phyloP scores from a whole-genome alignment of 2,797 vertebrate genomes.

The Cynodonichthys magdalenae region DNA sequence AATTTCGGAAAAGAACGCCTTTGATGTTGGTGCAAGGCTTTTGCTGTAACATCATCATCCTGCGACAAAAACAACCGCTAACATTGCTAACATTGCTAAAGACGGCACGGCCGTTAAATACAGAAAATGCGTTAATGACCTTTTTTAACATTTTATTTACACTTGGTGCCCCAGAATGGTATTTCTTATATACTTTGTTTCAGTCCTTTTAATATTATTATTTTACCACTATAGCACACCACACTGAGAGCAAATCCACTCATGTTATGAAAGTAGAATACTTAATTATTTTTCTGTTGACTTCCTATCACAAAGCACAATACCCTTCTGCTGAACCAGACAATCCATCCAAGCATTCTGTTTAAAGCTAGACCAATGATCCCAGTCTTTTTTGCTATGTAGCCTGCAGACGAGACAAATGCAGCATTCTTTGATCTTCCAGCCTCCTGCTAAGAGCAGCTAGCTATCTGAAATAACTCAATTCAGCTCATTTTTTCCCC shows the following conservation, averaged over 20 bases:
- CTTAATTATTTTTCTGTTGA: slow-evolving; percentile 16
- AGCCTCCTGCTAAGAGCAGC: slow-evolving; percentile 20
- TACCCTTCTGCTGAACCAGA: slow-evolving; percentile 6
- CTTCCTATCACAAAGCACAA: neutral
- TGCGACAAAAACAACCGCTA: no score
- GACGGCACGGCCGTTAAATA: no score
- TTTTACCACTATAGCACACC: slow-evolving; percentile 10
- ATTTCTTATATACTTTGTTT: neutral
- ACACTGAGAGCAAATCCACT: slow-evolving; percentile 4
- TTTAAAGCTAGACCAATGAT: slow-evolving; percentile 26
- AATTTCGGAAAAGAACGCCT: no score
- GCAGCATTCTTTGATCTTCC: slow-evolving; percentile 29
- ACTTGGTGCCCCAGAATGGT: no score
- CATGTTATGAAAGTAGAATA: slow-evolving; percentile 26
- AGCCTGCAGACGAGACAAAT: slow-evolving; percentile 9
- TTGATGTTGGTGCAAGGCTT: no score
- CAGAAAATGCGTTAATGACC: no score
- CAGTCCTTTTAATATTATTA: slow-evolving; percentile 7
- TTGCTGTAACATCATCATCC: no score
- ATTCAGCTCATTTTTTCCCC: slow-evolving; percentile 19
- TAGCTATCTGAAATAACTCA: slow-evolving; percentile 22
- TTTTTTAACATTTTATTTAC: no score
- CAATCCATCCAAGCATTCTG: slow-evolving; percentile 5
- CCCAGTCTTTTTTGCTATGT: slow-evolving; percentile 16
- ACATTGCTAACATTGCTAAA: no score